Evolutionary conservation across 2,113 vertebrate genomes (phyloP), one percentile per base, ranked within the genome.

Genomic region (Zosterops lateralis): DNA sequence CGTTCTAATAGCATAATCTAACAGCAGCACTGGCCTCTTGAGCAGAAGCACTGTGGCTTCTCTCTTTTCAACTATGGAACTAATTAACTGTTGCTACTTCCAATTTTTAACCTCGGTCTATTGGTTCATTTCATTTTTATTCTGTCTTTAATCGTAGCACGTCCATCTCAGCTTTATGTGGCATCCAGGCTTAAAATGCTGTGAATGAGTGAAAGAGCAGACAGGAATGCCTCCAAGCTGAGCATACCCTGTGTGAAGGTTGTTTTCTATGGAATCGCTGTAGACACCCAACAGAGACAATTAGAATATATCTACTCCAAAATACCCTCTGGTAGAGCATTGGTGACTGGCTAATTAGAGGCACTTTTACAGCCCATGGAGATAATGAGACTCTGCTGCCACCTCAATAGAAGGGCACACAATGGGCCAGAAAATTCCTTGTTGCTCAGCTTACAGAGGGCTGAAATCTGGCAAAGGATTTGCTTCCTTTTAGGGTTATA

Each of bases 271-370:
- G 95, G 94, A 97, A 96, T 96, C 84, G 9, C 88, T 90, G 92
- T 57, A 84, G 95, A 75, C 73, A 84, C 84, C 96, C 96, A 95
- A 17, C 96, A 96, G 97, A 96, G 97, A 96, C 96, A 97, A 97
- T 97, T 96, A 96, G 93, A 97, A 92, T 96, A 94, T 95, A 97
- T 95, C 89, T 87, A 91, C 91, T 96, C 92, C 89, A 96, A 94
- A 96, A 96, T 96, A 93, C 93, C 95, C 90, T 97, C 93, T 95
- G 95, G 94, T 89, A 92, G 92, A 95, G 57, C 89, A 68, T 94
- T 96, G 96, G 95, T 93, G 90, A 84, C 93, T 96, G 88, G 83
- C 96, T 96, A 97, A 97, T 97, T 96, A 97, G 94, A 96, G 95
- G 83, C 90, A 92, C 94, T 96, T 94, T 95, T 96, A 92, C 78